These are phyloP conservation scores for Epizoanthus rinbou DNA, from an alignment of 92 coral and sea anemone genomes.

Conservation along the genomic window DNA sequence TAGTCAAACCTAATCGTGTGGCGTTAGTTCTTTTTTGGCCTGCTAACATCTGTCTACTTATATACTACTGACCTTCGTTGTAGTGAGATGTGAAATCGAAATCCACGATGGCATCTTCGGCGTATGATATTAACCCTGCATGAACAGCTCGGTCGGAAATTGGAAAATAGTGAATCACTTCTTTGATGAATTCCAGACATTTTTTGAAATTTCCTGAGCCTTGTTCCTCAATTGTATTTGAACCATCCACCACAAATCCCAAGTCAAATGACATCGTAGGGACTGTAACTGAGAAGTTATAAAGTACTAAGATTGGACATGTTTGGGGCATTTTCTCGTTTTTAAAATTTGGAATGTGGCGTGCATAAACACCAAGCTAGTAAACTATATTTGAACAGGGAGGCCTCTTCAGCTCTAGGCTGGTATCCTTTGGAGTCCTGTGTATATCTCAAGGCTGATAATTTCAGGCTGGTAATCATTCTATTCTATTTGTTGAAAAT, in stretches of 20 bases:
- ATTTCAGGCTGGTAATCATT: too few species aligned
- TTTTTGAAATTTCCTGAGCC: conserved; percentile 83
- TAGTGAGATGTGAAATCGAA: conserved; percentile 62
- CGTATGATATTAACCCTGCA: conserved; percentile 71
- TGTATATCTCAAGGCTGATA: too few species aligned
- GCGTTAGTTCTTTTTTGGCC: too few species aligned
- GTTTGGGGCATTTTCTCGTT: neutral
- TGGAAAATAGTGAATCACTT: conserved; percentile 70
- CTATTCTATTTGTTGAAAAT: too few species aligned
- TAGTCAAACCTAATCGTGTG: too few species aligned
- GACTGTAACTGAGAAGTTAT: neutral
- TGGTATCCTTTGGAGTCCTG: too few species aligned
- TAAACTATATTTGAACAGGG: too few species aligned
- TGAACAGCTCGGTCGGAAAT: conserved; percentile 71
- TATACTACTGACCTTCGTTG: conserved; percentile 27
- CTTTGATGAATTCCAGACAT: conserved; percentile 79
- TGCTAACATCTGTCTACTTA: neutral
- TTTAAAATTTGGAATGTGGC: neutral
- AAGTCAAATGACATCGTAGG: conserved; percentile 65
- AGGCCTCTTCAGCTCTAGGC: too few species aligned
- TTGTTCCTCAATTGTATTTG: conserved; percentile 72
- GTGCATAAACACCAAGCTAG: too few species aligned
- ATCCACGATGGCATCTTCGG: conserved; percentile 56
- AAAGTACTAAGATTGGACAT: neutral
- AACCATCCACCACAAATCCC: conserved; percentile 88